Conservation (phyloP, 2,113 vertebrate species). For the Malurus melanocephalus region DNA sequence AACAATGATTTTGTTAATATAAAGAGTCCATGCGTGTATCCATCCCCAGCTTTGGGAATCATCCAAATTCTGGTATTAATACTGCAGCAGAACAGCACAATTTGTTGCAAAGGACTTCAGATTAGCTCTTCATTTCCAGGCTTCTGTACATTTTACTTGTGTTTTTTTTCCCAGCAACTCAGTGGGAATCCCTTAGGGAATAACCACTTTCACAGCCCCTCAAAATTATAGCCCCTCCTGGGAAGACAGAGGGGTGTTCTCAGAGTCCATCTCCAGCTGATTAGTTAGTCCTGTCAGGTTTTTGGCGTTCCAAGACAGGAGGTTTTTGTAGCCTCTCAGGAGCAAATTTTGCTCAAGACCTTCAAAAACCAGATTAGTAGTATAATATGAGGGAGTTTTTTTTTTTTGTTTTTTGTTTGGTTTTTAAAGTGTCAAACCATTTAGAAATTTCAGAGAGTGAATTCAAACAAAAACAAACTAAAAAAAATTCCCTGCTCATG, state of each 20-base stretch:
- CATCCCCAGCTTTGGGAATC: not conserved
- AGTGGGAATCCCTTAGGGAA: not conserved
- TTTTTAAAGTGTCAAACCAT: not conserved
- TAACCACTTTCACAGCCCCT: not conserved
- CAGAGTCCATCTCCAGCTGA: not conserved
- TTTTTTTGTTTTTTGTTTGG: not conserved
- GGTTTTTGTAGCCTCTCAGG: not conserved
- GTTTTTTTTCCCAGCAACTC: not conserved
- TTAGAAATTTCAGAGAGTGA: not conserved
- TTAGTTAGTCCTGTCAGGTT: not conserved
- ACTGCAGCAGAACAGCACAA: not conserved
- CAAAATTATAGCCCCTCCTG: not conserved
- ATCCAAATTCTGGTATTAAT: not conserved
- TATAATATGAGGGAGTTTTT: not conserved
- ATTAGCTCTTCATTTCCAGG: not conserved
- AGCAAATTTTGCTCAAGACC: not conserved
- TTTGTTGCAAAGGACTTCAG: not conserved
- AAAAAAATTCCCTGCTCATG: not conserved
- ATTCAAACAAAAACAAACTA: not conserved
- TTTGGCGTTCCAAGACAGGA: not conserved
- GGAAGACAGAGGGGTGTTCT: not conserved
- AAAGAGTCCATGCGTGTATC: not conserved
- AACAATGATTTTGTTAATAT: not conserved
- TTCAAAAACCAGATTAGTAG: not conserved
- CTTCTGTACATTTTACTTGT: not conserved